Evolutionary conservation across 2,888 invertebrate species (phyloP).

Genomic region (Tinea pellionella): DNA sequence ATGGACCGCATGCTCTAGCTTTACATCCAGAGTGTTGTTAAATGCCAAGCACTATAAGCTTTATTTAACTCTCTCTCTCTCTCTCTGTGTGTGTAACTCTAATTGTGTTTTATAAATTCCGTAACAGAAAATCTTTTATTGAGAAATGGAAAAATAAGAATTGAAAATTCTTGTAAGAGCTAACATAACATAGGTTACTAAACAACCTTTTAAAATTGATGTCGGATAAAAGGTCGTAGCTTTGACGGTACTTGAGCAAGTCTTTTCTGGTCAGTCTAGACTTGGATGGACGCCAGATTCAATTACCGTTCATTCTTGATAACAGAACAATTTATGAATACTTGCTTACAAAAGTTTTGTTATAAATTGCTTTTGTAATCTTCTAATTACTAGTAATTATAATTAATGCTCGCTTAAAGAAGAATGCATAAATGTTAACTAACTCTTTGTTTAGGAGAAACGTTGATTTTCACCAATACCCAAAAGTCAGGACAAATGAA

Average conservation of each 20-base stretch:
- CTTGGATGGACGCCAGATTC: constrained; percentile 11
- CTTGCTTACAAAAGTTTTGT: neutral
- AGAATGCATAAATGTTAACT: too few relatives aligned
- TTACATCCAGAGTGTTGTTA: too few relatives aligned
- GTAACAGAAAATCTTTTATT: neutral
- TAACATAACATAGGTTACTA: constrained; percentile 25
- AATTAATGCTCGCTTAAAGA: neutral
- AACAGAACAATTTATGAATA: constrained; percentile 13
- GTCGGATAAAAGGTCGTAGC: constrained; percentile 8
- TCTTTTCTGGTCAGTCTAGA: constrained; percentile 10
- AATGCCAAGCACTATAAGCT: too few relatives aligned
- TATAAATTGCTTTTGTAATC: neutral
- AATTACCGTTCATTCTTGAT: constrained; percentile 12
- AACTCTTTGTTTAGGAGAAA: too few relatives aligned
- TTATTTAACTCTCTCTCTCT: too few relatives aligned
- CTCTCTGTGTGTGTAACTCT: too few relatives aligned
- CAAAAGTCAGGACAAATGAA: too few relatives aligned
- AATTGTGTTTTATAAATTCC: too few relatives aligned
- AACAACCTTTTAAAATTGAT: constrained; percentile 11
- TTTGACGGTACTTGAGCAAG: constrained; percentile 10
- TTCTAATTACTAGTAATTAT: neutral
- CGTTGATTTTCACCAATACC: too few relatives aligned
- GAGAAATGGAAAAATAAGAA: neutral
- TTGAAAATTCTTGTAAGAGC: constrained; percentile 1
- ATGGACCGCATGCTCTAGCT: too few relatives aligned